Evolutionary conservation across 2,113 vertebrate species (phyloP), one percentile per base, ranked within the genome.

Genomic region (Bothrops jararaca): DNA sequence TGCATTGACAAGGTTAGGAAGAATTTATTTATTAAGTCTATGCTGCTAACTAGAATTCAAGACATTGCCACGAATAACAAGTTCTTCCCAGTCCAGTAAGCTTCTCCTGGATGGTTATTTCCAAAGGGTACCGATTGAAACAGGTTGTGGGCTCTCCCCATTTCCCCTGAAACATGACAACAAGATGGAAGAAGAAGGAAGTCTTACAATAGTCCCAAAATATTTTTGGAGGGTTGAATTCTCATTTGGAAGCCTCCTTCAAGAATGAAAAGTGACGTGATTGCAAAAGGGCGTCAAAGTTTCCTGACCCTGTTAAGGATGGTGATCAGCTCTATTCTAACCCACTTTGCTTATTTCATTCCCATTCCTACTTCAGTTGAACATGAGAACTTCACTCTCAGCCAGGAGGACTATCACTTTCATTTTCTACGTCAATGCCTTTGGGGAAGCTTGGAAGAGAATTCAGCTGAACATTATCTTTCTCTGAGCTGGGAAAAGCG

Each of bases 231-330:
- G 50, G 7, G 69, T 80, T 80, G 18, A 42, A 39, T 3, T 29
- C 29, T 29, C 60, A 3, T 42, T 89, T 85, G 52, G 54, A 90
- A 89, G 24, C 53, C 45, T 50, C 58, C n/a, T 48, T 91, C 91
- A 42, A 88, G 52, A 87, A 92, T 39, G 92, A 89, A 54, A 91
- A 85, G 80, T 93, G 4, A 92, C 85, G 95, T 90, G 91, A 94
- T 92, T 94, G 93, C 24, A 1, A 1, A 24, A 91, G 86, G 42
- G 85, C 42, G 23, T 87, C 0, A 1, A 50, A 92, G 52, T 92
- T 93, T 87, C 0, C 45, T 64, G 1, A 85, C 93, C 39, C 0
- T 0, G 15, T n/a, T 34, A 91, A 20, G n/a, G 50, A 89, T 11
- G 4, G 13, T 26, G 91, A 96, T 95, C 34, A 39, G n/a, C 69